Evolutionary conservation across 2,797 vertebrate genomes (phyloP), one percentile per base, ranked within the genome.

Genomic region (Anguilla obscura): DNA sequence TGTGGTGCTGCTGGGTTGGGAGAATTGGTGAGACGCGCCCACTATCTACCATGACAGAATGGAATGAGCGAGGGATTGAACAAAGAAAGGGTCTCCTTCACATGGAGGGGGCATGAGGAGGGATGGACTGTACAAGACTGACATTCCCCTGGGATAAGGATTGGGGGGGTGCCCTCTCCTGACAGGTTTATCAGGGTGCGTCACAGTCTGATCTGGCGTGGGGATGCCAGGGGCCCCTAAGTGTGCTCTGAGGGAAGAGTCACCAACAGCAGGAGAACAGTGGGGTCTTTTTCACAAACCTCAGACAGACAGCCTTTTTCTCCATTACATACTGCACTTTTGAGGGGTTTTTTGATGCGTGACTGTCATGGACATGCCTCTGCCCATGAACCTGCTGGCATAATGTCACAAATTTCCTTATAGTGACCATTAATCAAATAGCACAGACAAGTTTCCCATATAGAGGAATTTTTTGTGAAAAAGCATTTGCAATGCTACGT

Each of bases 21-120:
- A 33, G 56, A n/a, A 5, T 58, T 56, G 18, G 76, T 36, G 33
- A 83, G 54, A 52, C n/a, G 52, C 6, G 33, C 21, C 16, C 27
- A 27, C 45, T 52, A 21, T 48, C 45, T 87, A n/a, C 8, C 14
- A 1, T 56, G 79, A 84, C n/a, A 50, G 79, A 50, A 82, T 24
- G 58, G 79, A 84, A 84, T 33, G 79, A 66, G 60, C 56, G n/a
- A 21, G 45, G 16, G 21, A 63, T 33, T 74, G 80, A 85, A 56
- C 82, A 74, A 87, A 79, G 86, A 87, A 18, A 36, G 12, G 66
- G n/a, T 27, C 80, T 83, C 14, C 56, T 82, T 66, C 74, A 79
- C 27, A 76, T 12, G 40, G 69, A 74, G 86, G 50, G 69, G 16
- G 24, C 52, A 36, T 18, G 10, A 9, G 45, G 24, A 21, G 63